A percentile compares a stretch with the other conserved stretches of the same genome.
These are phyloP conservation scores for Formica selysi DNA, from an alignment of 1,140 invertebrate species.

Conservation along the genomic window DNA sequence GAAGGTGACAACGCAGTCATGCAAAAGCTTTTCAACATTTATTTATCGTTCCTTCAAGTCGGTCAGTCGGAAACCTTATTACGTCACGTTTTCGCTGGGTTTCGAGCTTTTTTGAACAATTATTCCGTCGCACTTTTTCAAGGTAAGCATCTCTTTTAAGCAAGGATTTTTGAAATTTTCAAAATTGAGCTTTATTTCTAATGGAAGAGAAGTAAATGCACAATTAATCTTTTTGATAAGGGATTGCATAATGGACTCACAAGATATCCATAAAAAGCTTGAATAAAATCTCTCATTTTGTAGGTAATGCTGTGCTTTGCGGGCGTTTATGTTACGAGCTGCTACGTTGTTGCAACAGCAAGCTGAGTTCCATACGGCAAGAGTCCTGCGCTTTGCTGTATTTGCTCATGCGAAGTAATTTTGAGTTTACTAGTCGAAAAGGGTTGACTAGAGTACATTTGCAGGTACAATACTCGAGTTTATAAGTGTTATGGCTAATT, in stretches of 20 bases:
- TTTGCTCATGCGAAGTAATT: slow-evolving; percentile 96
- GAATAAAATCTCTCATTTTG: slow-evolving; percentile 55
- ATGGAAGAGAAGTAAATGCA: background rate
- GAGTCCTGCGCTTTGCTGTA: slow-evolving; percentile 97
- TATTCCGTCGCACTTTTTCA: slow-evolving; percentile 93
- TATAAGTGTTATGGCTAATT: background rate
- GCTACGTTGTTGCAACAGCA: slow-evolving; percentile 93
- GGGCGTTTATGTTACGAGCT: slow-evolving; percentile 94
- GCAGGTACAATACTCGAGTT: slow-evolving; percentile 86
- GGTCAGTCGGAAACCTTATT: slow-evolving; percentile 96
- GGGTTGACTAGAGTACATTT: slow-evolving; percentile 95
- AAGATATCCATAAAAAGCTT: slow-evolving; percentile 24
- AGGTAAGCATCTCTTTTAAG: slow-evolving; percentile 86
- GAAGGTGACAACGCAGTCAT: slow-evolving; percentile 92
- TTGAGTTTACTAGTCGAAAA: slow-evolving; percentile 94
- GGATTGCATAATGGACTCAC: background rate
- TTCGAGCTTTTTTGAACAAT: slow-evolving; percentile 96
- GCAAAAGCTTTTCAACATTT: slow-evolving; percentile 93
- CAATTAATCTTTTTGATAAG: background rate
- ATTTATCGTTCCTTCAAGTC: slow-evolving; percentile 94
- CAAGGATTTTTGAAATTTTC: background rate
- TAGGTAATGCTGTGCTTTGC: slow-evolving; percentile 94
- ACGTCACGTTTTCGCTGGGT: slow-evolving; percentile 95
- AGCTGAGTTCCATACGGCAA: slow-evolving; percentile 92
- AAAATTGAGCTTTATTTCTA: background rate